A percentile compares a stretch with the other conserved stretches of the same genome.
Conservation (phyloP, 1,140 invertebrate genomes). For the Leptestheria dahalacensis region DNA sequence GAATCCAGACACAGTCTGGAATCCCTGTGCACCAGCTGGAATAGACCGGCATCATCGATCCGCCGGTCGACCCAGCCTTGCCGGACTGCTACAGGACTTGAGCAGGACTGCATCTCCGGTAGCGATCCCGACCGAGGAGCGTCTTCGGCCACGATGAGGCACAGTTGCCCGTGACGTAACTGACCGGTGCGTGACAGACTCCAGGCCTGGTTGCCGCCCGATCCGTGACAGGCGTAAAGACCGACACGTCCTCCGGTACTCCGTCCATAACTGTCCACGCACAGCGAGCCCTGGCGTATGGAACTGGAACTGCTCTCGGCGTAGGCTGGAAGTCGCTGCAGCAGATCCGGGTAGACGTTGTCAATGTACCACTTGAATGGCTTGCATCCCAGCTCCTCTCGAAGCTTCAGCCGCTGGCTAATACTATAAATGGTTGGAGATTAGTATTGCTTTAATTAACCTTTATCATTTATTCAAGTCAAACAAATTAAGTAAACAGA, state of each 20-base stretch:
- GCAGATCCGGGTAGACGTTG: constrained; percentile 86
- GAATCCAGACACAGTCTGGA: not conserved
- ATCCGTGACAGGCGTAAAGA: constrained; percentile 84
- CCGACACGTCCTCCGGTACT: constrained; percentile 72
- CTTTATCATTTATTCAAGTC: constrained; percentile 45
- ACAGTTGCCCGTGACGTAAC: not conserved
- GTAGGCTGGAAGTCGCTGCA: not conserved
- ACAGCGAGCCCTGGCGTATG: constrained; percentile 61
- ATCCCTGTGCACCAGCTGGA: not conserved
- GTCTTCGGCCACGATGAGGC: not conserved
- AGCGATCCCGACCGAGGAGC: not conserved
- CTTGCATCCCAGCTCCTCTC: constrained; percentile 75
- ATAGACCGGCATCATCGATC: not conserved
- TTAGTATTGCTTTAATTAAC: not conserved
- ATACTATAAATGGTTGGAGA: constrained; percentile 41
- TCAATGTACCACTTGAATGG: constrained; percentile 94
- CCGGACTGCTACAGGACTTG: not conserved
- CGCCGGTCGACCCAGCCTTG: not conserved
- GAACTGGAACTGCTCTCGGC: constrained; percentile 25
- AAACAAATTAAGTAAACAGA: no score
- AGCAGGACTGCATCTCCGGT: not conserved
- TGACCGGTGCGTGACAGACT: not conserved
- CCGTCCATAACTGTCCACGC: constrained; percentile 86
- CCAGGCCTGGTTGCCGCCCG: constrained; percentile 76
- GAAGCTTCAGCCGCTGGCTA: constrained; percentile 64